A percentile compares a stretch with the other conserved stretches of the same genome.
These are phyloP conservation scores for Chitala chitala DNA, from an alignment of 2,113 vertebrate species.

Conservation along the genomic window DNA sequence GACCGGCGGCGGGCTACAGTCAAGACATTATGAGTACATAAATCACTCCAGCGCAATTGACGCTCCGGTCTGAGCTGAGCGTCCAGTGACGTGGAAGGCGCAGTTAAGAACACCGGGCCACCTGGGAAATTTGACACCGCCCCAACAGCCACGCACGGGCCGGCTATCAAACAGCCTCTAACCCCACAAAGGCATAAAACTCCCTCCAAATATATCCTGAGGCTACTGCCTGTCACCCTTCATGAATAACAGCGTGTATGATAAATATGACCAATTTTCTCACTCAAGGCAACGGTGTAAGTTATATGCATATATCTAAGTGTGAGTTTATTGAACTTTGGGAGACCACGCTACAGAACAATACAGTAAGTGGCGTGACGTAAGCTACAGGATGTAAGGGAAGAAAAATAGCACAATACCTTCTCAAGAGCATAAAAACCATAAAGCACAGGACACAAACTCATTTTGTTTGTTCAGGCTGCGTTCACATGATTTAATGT, in stretches of 20 bases:
- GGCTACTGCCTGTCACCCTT: constrained; percentile 50
- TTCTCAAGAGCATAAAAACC: no score
- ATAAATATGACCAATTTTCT: constrained; percentile 58
- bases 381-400: neutral
- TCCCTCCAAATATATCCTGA: constrained; percentile 40
- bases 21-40: constrained; percentile 66
- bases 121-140: constrained; percentile 73
- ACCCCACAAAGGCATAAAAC: constrained; percentile 59
- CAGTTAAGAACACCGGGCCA: constrained; percentile 53
- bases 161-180: constrained; percentile 51
- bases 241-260: constrained; percentile 48
- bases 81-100: constrained; percentile 51
- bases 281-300: constrained; percentile 46
- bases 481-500: no score
- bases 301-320: constrained; percentile 13
- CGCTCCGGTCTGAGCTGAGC: constrained; percentile 55
- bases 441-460: no score
- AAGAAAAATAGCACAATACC: neutral
- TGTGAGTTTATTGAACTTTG: constrained; percentile 35
- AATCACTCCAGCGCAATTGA: constrained; percentile 66
- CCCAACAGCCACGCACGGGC: constrained; percentile 53
- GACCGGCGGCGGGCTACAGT: constrained; percentile 53
- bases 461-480: no score
- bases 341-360: constrained; percentile 17
- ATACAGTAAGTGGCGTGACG: neutral